Evolutionary conservation across 2,113 vertebrate genomes (phyloP).

Genomic region (Speoplatyrhinus poulsoni): DNA sequence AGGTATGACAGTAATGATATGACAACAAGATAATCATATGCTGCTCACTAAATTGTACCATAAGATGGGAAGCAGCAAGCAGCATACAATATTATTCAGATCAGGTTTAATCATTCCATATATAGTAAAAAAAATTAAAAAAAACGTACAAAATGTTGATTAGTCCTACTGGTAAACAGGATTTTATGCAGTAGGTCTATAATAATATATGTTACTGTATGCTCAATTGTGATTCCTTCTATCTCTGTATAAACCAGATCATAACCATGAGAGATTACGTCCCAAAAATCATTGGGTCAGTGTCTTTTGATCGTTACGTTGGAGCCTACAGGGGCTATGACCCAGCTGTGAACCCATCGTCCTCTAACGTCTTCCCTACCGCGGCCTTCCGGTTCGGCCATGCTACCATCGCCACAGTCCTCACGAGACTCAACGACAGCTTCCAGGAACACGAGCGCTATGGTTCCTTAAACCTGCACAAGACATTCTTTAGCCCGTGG

Average conservation of each 20-base stretch:
- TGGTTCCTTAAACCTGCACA: slow-evolving; percentile 77
- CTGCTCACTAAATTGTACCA: too few relatives aligned
- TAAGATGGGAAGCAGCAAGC: too few relatives aligned
- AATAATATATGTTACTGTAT: too few relatives aligned
- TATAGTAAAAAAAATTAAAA: too few relatives aligned
- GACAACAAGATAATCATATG: neutral
- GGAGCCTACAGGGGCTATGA: slow-evolving; percentile 85
- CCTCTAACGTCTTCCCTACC: slow-evolving; percentile 90
- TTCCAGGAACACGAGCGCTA: slow-evolving; percentile 80
- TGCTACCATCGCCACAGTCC: slow-evolving; percentile 78
- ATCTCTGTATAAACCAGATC: slow-evolving; percentile 75
- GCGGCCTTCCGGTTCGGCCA: slow-evolving; percentile 97
- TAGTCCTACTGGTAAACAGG: too few relatives aligned
- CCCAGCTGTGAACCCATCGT: slow-evolving; percentile 79
- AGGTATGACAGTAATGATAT: slow-evolving; percentile 78
- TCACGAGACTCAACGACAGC: slow-evolving; percentile 79
- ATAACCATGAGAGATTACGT: slow-evolving; percentile 91
- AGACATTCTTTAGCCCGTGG: slow-evolving; percentile 93
- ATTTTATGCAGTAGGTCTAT: too few relatives aligned
- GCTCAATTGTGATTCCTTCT: neutral
- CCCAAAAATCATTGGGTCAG: slow-evolving; percentile 87
- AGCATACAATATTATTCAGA: too few relatives aligned
- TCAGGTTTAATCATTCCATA: too few relatives aligned
- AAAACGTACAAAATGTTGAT: too few relatives aligned
- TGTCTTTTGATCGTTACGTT: slow-evolving; percentile 79